These are phyloP conservation scores for Catocala fraxini DNA, from an alignment of 2,888 invertebrate genomes.

Conservation along the genomic window DNA sequence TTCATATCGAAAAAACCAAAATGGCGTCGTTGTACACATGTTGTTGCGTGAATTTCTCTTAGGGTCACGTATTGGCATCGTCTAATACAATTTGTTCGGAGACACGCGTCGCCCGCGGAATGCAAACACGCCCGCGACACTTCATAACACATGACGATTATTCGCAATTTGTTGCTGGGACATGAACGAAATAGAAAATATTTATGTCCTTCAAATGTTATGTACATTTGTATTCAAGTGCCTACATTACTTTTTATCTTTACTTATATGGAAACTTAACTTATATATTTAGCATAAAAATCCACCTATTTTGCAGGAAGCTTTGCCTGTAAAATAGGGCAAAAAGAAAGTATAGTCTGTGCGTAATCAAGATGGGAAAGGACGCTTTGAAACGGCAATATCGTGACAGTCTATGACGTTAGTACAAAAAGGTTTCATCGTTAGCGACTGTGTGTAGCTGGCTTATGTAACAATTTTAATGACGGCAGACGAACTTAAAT, in stretches of 20 bases:
- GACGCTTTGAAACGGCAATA: background rate
- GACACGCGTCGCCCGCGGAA: conserved; percentile 73
- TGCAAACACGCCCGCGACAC: conserved; percentile 72
- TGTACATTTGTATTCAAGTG: conserved; percentile 21
- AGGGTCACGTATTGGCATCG: conserved; percentile 81
- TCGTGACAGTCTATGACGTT: background rate
- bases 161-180: conserved; percentile 64
- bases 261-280: background rate
- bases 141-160: conserved; percentile 79
- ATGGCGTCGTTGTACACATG: conserved; percentile 67
- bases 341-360: conserved; percentile 2
- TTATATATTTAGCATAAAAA: background rate
- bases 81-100: conserved; percentile 84
- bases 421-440: conserved; percentile 1
- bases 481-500: background rate
- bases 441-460: background rate
- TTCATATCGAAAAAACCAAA: conserved; percentile 69
- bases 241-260: conserved; percentile 13
- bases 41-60: conserved; percentile 69
- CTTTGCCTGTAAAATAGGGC: background rate
- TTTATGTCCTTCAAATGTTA: conserved; percentile 32
- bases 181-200: conserved; percentile 57
- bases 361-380: conserved; percentile 3
- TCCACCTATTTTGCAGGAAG: no score
- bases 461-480: background rate